Evolutionary conservation across 2,113 vertebrate genomes (phyloP), one percentile per base, ranked within the genome.

Genomic region (Catharus fuscescens): DNA sequence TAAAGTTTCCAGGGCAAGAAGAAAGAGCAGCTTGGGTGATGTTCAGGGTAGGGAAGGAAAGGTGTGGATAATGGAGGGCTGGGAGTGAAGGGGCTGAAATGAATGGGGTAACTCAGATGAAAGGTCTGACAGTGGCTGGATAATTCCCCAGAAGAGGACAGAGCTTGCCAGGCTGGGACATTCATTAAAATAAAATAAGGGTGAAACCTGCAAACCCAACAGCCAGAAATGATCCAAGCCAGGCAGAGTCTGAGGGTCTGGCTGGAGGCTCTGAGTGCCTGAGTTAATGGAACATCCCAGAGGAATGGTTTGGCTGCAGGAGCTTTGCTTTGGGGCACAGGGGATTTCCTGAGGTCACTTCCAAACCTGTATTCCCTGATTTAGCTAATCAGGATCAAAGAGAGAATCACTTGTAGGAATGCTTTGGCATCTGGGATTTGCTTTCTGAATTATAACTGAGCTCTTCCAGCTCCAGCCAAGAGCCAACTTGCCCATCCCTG

Each of bases 1-100:
- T 96, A 92, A 95, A 96, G 96, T 97, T 98, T 97, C 81, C 97
- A 97, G 91, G 86, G 88, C 66, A 78, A 90, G 91, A 88, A 96
- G 92, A 97, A 92, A 88, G 91, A 97, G 96, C 91, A 91, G 34
- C 44, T 18, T 92, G 94, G 81, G 50, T 83, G 95, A 96, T 93
- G 80, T 69, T 80, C 79, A 92, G 73, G 18, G 32, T 61, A 74
- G 45, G 77, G 86, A 38, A 88, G 86, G 83, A 65, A 52, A 73
- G 90, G 69, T 81, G 59, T 40, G 5, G 15, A n/a, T 32, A 96
- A 87, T 61, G 80, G 60, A 76, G 52, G 2, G 0, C 47, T 48
- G 29, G 71, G 82, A 94, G 40, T 47, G 60, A 88, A 86, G n/a
- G 67, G 47, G 65, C 31, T 48, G 45, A 79, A 72, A 50, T 61